These are phyloP conservation scores for Gambusia holbrooki DNA, from an alignment of 2,113 vertebrate genomes.

Conservation along the genomic window DNA sequence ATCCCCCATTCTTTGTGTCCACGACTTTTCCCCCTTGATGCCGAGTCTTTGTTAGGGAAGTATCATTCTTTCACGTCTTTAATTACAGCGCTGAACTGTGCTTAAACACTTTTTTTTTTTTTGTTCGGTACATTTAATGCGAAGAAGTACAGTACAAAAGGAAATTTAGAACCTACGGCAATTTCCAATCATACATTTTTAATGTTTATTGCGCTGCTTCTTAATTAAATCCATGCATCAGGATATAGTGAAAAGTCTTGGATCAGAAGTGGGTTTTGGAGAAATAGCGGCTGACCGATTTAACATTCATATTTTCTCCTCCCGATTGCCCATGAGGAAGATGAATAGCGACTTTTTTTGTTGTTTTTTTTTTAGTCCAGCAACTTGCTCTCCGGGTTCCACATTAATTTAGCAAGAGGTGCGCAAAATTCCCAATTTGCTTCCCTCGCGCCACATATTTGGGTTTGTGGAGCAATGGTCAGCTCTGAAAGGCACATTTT, in stretches of 20 bases:
- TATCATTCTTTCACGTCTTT: constrained; percentile 29
- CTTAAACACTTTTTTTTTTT: constrained; percentile 64
- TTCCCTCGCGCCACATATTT: constrained; percentile 17
- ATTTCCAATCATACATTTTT: constrained; percentile 86
- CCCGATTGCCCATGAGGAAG: constrained; percentile 52
- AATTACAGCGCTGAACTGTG: constrained; percentile 56
- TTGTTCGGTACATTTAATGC: constrained; percentile 38
- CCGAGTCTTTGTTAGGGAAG: constrained; percentile 2
- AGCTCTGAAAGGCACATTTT: constrained; percentile 31
- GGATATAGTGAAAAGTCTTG: constrained; percentile 63
- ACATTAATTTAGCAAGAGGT: background rate
- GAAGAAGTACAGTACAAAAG: constrained; percentile 26
- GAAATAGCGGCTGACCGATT: constrained; percentile 32
- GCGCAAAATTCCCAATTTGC: background rate
- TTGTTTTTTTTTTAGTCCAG: constrained; percentile 39
- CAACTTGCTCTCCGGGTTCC: constrained; percentile 29
- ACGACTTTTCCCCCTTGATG: constrained; percentile 26
- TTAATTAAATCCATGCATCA: constrained; percentile 90
- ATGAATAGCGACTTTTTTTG: constrained; percentile 46
- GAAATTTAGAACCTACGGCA: constrained; percentile 68
- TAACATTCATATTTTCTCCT: constrained; percentile 51
- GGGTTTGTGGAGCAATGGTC: constrained; percentile 18
- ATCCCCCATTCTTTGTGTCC: constrained; percentile 4
- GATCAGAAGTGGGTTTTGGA: constrained; percentile 30
- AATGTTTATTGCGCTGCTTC: constrained; percentile 83